Base-by-base conservation (phyloP, 2,797 vertebrate species). In the Lacerta viridis region DNA sequence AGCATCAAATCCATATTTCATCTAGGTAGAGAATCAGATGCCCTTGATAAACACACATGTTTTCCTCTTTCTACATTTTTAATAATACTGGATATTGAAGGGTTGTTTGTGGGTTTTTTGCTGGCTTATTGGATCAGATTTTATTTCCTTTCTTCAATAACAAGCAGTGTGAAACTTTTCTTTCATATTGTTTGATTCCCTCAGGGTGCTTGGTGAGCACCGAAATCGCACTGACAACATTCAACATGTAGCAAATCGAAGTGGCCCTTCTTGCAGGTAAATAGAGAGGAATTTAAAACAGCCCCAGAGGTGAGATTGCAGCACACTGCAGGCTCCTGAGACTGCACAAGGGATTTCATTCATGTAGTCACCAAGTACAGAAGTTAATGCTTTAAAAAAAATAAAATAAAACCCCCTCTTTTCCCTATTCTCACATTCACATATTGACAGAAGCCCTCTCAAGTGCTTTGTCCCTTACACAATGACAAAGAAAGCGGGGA, bases 121-220 rank as follows among this genome's bases (percentile, higher is more conserved):
- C 13, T 1, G 88, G 69, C 1, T 81, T 93, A 69, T 2, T 46
- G 4, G 3, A 81, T 88, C 33, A 80, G 3, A n/a, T 25, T 25
- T 90, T 17, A 3, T 13, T 4, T 61, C 17, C 71, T 87, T 87
- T 72, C 18, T 90, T 91, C 80, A 79, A 77, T 64, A 88, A 74
- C 43, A 23, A 88, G 61, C 33, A 71, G 15, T 74, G 68, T 3
- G 1, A 83, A 7, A 36, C 27, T 27, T 79, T 66, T 46, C 23
- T 7, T 27, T 84, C 0, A 41, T 76, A 81, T 20, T 80, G 79
- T 2, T 39, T n/a, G 61, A 75, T 82, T 90, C 88, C 36, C 29
- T 83, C 8, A 15, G 0, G 89, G 90, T 78, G 0, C 0, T 88
- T 86, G 84, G 41, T 80, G 3, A 69, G 72, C 46, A 89, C 84